Base-by-base conservation (phyloP, 2,113 vertebrate genomes). In the Thryonomys swinderianus region DNA sequence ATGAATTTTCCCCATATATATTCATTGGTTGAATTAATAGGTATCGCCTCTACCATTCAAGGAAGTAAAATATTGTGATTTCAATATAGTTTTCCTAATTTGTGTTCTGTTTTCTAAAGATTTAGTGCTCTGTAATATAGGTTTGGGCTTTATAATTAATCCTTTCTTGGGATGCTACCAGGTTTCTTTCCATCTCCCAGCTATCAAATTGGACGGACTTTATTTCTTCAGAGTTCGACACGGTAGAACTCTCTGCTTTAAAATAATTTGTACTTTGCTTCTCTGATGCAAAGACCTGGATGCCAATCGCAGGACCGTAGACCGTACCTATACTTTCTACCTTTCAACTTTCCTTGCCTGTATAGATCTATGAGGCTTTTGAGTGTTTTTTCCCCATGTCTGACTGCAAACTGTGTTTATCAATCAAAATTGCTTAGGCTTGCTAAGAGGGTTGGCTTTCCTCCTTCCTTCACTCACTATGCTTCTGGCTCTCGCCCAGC, bases 241-340 rank as follows among this genome's bases (percentile, higher is more conserved):
- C 37, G 30, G 51, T 57, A 66, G 17, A 5, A 66, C 3, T 90
- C 78, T 40, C 20, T 10, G 23, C 53, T 71, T 62, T 76, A 76
- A 76, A 76, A 79, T 76, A 53, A 61, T 55, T 42, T 80, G 18
- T 20, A 76, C 14, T 10, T 95, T 86, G 25, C 13, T 86, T 88
- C 66, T 88, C 64, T 95, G 53, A n/a, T n/a, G n/a, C n/a, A n/a
- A 90, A 93, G 51, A 87, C 2, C n/a, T 30, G 69, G 25, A 71
- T 14, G 11, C 67, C 71, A 57, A 88, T 80, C 3, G 32, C 55
- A 85, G 59, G 45, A 71, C 21, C 59, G 5, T 82, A n/a, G n/a
- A n/a, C n/a, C 4, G 13, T 17, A 71, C 45, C n/a, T n/a, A n/a
- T n/a, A 73, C 32, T 1, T 71, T n/a, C 48, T 37, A 4, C 53